Percentiles rank a stretch among this genome's conserved stretches.
phyloP scores from a whole-genome alignment of 1,140 invertebrate genomes.

The Ips nitidus region DNA sequence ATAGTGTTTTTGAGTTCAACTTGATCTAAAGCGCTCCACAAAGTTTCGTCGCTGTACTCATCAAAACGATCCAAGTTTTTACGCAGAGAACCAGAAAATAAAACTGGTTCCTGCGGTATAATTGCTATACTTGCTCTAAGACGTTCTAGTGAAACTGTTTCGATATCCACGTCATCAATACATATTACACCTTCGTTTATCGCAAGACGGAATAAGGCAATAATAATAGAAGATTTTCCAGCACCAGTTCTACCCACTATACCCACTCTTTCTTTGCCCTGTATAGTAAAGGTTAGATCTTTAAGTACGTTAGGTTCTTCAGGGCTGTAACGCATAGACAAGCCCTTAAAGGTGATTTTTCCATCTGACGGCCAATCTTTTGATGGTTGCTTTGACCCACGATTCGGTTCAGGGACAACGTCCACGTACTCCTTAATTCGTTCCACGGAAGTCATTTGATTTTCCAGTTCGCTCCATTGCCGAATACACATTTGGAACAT shows the following conservation, averaged over 20 bases:
- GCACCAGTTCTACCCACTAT: conserved; percentile 73
- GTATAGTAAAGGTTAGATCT: conserved; percentile 58
- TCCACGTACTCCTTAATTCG: conserved; percentile 54
- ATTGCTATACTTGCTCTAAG: conserved; percentile 75
- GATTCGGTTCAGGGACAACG: conserved; percentile 37
- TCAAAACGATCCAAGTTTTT: conserved; percentile 87
- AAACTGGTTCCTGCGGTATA: conserved; percentile 81
- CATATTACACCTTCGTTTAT: conserved; percentile 68
- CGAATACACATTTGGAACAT: conserved; percentile 74
- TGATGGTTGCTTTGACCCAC: conserved; percentile 54
- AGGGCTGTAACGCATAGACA: conserved; percentile 58
- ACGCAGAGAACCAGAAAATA: conserved; percentile 81
- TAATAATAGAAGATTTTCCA: conserved; percentile 78
- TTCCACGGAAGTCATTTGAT: conserved; percentile 68
- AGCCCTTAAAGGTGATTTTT: conserved; percentile 50
- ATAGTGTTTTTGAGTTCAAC: conserved; percentile 67
- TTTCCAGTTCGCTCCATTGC: conserved; percentile 72
- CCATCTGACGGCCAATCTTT: conserved; percentile 43
- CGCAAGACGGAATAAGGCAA: conserved; percentile 69
- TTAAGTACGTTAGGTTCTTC: conserved; percentile 57
- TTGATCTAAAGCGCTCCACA: conserved; percentile 82
- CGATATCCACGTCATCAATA: conserved; percentile 71
- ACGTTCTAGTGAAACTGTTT: conserved; percentile 64
- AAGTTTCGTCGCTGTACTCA: conserved; percentile 64
- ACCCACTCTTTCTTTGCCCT: conserved; percentile 65